Evolutionary conservation across 2,113 vertebrate genomes (phyloP).

Genomic region (Rhombomys opimus): DNA sequence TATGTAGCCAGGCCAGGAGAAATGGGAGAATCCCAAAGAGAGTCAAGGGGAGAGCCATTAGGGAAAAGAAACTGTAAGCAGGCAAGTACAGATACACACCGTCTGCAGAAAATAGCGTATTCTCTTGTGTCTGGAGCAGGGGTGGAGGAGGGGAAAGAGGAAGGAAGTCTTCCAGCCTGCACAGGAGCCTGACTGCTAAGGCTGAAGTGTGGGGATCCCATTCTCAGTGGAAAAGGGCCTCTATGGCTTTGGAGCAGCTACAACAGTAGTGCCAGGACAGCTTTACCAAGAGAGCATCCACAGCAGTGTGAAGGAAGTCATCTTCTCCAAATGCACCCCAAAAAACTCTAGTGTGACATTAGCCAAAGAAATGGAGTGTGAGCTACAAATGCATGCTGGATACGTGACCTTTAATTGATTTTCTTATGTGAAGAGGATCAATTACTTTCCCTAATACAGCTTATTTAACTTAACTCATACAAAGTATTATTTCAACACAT

Average conservation of each 20-base stretch:
- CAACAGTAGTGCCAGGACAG: not conserved
- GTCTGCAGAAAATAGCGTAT: not conserved
- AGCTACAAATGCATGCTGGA: not conserved
- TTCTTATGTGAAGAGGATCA: not conserved
- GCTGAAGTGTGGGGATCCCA: not conserved
- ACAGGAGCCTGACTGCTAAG: not conserved
- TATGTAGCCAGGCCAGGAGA: not conserved
- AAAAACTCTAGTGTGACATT: not conserved
- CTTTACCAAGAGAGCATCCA: slow-evolving; percentile 12
- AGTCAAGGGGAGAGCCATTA: not conserved
- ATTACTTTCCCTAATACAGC: not conserved
- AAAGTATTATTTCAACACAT: not conserved
- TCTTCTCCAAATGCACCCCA: not conserved
- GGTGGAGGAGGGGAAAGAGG: not conserved
- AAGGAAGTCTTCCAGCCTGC: not conserved
- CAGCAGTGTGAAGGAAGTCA: not conserved
- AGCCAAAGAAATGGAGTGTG: not conserved
- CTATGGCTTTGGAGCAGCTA: not conserved
- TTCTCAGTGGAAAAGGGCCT: not conserved
- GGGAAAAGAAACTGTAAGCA: not conserved
- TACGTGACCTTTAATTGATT: not conserved
- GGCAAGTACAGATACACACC: not conserved
- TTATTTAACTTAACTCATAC: not conserved
- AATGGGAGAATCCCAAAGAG: not conserved
- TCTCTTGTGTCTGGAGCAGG: too few species aligned